Conservation (phyloP, 1,140 invertebrate species). For the Drosophila guanche region DNA sequence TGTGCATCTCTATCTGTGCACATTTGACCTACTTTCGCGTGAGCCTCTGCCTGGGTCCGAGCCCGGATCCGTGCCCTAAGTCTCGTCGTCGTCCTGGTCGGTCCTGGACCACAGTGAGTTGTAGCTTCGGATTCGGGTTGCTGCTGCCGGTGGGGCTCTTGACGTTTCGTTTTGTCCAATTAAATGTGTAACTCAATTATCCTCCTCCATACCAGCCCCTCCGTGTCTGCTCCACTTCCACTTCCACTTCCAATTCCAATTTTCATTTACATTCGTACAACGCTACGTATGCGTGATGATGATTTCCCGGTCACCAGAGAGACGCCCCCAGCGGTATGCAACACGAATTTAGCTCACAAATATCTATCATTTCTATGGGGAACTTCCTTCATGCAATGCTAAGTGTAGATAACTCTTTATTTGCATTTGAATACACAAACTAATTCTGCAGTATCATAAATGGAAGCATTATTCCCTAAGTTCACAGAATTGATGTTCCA, state of each 20-base stretch:
- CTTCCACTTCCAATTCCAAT: slow-evolving; percentile 5
- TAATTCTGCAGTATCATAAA: too few species aligned
- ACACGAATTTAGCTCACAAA: slow-evolving; percentile 13
- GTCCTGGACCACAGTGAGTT: slow-evolving; percentile 30
- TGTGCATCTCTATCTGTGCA: slow-evolving; percentile 44
- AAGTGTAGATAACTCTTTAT: too few species aligned
- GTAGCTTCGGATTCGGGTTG: slow-evolving; percentile 18
- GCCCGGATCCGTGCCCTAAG: too few species aligned
- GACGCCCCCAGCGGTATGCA: slow-evolving; percentile 55
- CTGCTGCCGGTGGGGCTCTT: not conserved
- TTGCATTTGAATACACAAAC: too few species aligned
- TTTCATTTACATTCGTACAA: slow-evolving; percentile 19
- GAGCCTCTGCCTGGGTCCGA: slow-evolving; percentile 8
- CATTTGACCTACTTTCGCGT: slow-evolving; percentile 68
- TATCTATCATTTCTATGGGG: too few species aligned
- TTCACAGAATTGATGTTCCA: too few species aligned
- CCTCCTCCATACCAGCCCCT: too few species aligned
- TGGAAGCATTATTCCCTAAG: too few species aligned
- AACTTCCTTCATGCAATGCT: too few species aligned
- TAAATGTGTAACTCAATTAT: slow-evolving; percentile 67
- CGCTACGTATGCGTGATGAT: slow-evolving; percentile 53
- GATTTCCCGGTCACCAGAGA: slow-evolving; percentile 11
- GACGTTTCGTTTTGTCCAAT: slow-evolving; percentile 37
- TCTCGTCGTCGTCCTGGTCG: slow-evolving; percentile 18
- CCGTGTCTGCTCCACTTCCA: not conserved